These are phyloP conservation scores for Caenorhabditis inopinata DNA, from an alignment of 1,140 invertebrate genomes.

Conservation along the genomic window DNA sequence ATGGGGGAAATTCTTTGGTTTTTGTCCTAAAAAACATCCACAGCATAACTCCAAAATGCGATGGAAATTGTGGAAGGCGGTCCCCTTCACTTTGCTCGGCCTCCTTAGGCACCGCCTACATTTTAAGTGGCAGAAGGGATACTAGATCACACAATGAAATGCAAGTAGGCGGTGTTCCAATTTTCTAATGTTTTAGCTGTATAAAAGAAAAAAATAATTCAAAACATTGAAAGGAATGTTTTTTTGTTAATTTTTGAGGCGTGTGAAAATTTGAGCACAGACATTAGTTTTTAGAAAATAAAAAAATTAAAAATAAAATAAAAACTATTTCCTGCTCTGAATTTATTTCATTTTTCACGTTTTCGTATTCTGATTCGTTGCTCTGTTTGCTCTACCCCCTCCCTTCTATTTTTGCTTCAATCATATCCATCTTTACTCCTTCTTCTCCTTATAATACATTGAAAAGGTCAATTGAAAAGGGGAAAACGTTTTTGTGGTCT, in stretches of 20 bases:
- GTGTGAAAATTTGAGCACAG: no score
- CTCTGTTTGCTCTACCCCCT: neutral
- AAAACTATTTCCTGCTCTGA: neutral
- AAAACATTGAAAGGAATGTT: no score
- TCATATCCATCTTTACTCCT: neutral
- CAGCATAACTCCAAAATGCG: no score
- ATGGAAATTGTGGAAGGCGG: neutral
- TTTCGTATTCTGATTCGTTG: neutral
- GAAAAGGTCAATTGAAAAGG: neutral
- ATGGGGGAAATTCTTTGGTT: neutral
- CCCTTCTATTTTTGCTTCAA: neutral
- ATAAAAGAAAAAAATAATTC: no score
- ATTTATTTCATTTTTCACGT: neutral
- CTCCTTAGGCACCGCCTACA: neutral
- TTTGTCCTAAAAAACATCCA: neutral
- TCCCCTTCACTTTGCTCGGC: no score
- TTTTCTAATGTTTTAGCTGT: no score
- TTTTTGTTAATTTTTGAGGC: no score
- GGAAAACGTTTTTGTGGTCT: neutral
- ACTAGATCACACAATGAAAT: no score
- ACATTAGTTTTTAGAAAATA: no score
- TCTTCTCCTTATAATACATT: neutral
- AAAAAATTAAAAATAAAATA: no score
- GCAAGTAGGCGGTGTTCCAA: no score
- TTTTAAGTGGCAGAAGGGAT: neutral